A percentile compares a stretch with the other conserved stretches of the same genome.
phyloP scores from a whole-genome alignment of 2,113 vertebrate genomes.

The Mugil cephalus region DNA sequence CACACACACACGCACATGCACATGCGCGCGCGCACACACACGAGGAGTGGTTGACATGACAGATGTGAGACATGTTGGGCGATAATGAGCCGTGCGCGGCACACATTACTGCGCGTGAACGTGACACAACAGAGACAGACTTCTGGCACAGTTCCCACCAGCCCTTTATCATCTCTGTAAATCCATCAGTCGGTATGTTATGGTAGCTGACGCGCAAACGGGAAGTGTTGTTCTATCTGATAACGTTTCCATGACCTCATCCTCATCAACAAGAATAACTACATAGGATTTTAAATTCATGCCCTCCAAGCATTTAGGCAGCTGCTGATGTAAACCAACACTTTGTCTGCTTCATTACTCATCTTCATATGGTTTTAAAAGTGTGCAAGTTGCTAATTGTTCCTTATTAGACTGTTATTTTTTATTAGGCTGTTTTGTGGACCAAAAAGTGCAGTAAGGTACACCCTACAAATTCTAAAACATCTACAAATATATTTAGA shows the following conservation, averaged over 20 bases:
- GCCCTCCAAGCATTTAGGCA: too few species aligned
- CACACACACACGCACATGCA: conserved; percentile 10
- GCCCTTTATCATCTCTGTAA: neutral
- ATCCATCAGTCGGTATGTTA: neutral
- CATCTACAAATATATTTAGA: too few species aligned
- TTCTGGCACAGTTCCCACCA: conserved; percentile 26
- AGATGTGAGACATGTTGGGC: conserved; percentile 57
- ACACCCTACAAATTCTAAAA: too few species aligned
- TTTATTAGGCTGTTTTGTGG: too few species aligned
- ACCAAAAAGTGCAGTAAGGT: too few species aligned
- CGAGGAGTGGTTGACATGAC: conserved; percentile 57
- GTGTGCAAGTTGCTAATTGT: too few species aligned
- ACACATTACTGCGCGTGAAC: conserved; percentile 44
- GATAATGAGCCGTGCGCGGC: conserved; percentile 68
- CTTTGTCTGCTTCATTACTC: too few species aligned
- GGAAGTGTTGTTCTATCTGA: neutral
- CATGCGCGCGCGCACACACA: conserved; percentile 1
- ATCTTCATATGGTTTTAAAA: too few species aligned
- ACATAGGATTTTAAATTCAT: neutral
- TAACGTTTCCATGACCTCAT: neutral
- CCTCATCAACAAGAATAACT: neutral
- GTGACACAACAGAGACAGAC: conserved; percentile 41
- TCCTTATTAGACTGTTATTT: too few species aligned
- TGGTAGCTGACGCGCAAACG: neutral
- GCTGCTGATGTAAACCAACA: too few species aligned